Evolutionary conservation across 2,113 vertebrate genomes (phyloP).

Genomic region (Albula glossodonta): DNA sequence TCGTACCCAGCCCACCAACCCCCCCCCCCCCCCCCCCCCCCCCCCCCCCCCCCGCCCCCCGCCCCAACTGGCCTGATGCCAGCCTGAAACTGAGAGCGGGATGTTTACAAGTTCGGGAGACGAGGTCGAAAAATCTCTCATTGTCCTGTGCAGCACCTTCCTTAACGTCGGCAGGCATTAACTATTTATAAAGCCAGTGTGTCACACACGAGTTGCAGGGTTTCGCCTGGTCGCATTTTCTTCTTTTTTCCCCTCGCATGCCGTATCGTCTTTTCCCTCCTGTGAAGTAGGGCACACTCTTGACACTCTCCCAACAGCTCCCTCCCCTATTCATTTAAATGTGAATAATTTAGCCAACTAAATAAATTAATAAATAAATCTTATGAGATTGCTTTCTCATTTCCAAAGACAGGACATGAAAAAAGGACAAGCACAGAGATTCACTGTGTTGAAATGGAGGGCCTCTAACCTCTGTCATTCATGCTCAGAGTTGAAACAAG

Average conservation of each 20-base stretch:
- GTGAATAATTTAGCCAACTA: background rate
- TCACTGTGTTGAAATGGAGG: too few species aligned
- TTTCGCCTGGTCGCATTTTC: constrained; percentile 16
- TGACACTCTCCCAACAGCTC: background rate
- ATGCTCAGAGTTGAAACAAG: too few species aligned
- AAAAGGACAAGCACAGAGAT: background rate
- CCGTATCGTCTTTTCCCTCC: background rate
- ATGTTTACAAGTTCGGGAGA: constrained; percentile 37
- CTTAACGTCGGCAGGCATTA: constrained; percentile 39
- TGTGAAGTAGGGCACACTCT: background rate
- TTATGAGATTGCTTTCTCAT: background rate
- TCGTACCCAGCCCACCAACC: too few species aligned
- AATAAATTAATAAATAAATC: background rate
- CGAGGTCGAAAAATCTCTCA: constrained; percentile 34
- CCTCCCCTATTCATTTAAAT: background rate
- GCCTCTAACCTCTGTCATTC: too few species aligned
- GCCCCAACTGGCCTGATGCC: constrained; percentile 41
- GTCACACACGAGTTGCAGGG: constrained; percentile 34
- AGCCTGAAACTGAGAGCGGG: constrained; percentile 36
- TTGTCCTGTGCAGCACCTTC: constrained; percentile 39
- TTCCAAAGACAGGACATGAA: background rate
- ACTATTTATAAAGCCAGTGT: constrained; percentile 45
- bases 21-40: too few species aligned
- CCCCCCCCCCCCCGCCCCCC: too few species aligned
- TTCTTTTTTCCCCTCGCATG: background rate